Evolutionary conservation across 1,140 invertebrate species (phyloP), one percentile per base, ranked within the genome.

Genomic region (Drosophila tristis): DNA sequence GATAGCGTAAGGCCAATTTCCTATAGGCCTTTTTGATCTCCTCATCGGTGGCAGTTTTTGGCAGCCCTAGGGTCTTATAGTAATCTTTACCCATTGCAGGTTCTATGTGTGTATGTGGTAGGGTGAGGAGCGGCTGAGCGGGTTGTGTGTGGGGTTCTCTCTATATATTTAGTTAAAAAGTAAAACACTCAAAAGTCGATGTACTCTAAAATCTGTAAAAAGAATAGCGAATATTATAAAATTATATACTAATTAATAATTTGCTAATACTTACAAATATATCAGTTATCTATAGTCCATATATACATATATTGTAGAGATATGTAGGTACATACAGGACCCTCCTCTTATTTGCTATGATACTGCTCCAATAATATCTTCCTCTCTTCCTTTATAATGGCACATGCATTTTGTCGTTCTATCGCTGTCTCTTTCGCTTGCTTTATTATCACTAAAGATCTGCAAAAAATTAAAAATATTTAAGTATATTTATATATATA

Each of bases 11-110:
- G 1, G 99, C 99, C 91, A 99, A 94, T 94, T 99, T 99, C 68
- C 98, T 94, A 91, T 99, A 99, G 1, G 97, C 97, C 90, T 99
- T 99, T 92, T 99, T 99, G 78, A 99, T 98, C 79, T 99, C 98
- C 80, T 99, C 98, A 71, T 99, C 98, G 50, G 94, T 95, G 11
- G 98, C 98, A 84, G 94, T 95, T 93, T 96, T 97, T 23, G 94
- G 77, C 60, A 99, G 93, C 62, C 97, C 98, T 57, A 99, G 93
- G 82, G 97, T 98, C 93, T 97, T 97, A 93, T 99, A 99, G 92
- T 99, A 99, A 93, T 99, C 98, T 94, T 99, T 99, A 39, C 97
- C 98, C 99, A 99, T 99, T 76, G 54, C 76, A 49, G 75, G 44
- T 72, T 16, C 39, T 79, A 43, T 73, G 11, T 82, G 44, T 64